Conservation (phyloP, 2,888 invertebrate genomes). For the Laspeyria flexula region DNA sequence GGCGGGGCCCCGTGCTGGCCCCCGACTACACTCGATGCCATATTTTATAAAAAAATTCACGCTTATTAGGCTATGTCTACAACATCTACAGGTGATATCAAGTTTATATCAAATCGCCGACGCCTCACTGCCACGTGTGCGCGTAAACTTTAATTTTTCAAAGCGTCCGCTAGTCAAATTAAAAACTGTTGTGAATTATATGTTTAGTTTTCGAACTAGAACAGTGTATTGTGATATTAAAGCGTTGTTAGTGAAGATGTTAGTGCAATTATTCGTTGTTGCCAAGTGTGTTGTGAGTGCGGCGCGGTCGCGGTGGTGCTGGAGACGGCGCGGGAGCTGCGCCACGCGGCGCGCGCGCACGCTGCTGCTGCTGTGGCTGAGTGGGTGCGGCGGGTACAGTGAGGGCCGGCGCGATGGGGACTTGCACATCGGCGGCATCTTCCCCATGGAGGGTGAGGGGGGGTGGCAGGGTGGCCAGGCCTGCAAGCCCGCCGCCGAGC, state of each 20-base stretch:
- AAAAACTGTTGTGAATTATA: conserved; percentile 69
- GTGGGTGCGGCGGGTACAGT: conserved; percentile 64
- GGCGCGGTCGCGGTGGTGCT: conserved; percentile 49
- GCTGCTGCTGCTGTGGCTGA: conserved; percentile 69
- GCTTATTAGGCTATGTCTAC: conserved; percentile 83
- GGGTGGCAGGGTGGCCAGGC: conserved; percentile 99
- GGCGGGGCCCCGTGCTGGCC: conserved; percentile 63
- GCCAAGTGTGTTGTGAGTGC: conserved; percentile 73
- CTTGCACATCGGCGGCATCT: conserved; percentile 98
- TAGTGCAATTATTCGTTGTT: conserved; percentile 84
- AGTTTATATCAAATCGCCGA: conserved; percentile 61
- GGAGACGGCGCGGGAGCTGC: conserved; percentile 36
- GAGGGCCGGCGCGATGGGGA: conserved; percentile 88
- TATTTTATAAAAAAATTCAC: conserved; percentile 72
- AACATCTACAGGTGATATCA: conserved; percentile 71
- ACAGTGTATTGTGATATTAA: conserved; percentile 73
- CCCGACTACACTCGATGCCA: conserved; percentile 60
- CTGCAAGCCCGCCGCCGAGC: conserved; percentile 98
- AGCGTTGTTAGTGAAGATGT: conserved; percentile 77
- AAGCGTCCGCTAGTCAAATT: conserved; percentile 84
- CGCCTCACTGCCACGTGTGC: conserved; percentile 63
- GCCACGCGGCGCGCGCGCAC: conserved; percentile 52
- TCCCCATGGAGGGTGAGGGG: conserved; percentile 98
- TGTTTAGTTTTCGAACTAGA: conserved; percentile 78
- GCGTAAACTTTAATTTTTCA: conserved; percentile 78